A percentile compares a stretch with the other conserved stretches of the same genome.
Evolutionary conservation across 2,888 invertebrate species (phyloP).

Genomic region (Ochlodes sylvanus): DNA sequence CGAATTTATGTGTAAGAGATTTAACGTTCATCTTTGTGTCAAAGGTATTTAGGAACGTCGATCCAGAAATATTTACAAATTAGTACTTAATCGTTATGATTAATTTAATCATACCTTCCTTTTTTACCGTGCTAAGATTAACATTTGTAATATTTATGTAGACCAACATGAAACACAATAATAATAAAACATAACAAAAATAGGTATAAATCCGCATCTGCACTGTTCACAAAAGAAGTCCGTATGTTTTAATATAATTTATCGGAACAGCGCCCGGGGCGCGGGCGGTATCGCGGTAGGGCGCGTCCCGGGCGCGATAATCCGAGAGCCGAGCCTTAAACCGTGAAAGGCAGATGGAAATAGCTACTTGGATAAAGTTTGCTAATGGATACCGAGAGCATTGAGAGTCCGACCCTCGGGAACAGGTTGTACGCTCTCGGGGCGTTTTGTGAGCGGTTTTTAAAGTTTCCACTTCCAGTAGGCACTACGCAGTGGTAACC

Average conservation of each 20-base stretch:
- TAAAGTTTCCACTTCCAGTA: neutral
- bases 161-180: too few relatives aligned
- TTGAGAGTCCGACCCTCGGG: constrained; percentile 17
- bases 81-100: too few relatives aligned
- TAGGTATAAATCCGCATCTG: neutral
- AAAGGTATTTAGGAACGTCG: too few relatives aligned
- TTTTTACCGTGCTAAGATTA: too few relatives aligned
- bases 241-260: constrained; percentile 35
- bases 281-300: constrained; percentile 10
- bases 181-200: neutral
- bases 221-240: neutral
- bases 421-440: constrained; percentile 24
- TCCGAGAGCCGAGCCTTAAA: constrained; percentile 28
- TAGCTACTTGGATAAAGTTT: constrained; percentile 30
- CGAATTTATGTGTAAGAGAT: too few relatives aligned
- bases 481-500: too few relatives aligned
- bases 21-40: too few relatives aligned
- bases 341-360: constrained; percentile 34
- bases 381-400: constrained; percentile 22
- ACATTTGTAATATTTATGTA: too few relatives aligned
- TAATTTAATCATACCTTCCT: too few relatives aligned
- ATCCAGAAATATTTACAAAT: too few relatives aligned
- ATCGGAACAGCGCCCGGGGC: constrained; percentile 16
- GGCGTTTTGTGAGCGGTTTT: constrained; percentile 16
- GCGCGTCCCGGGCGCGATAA: constrained; percentile 39